Conservation (phyloP, 2,113 vertebrate species). For the Campylorhamphus procurvoides region DNA sequence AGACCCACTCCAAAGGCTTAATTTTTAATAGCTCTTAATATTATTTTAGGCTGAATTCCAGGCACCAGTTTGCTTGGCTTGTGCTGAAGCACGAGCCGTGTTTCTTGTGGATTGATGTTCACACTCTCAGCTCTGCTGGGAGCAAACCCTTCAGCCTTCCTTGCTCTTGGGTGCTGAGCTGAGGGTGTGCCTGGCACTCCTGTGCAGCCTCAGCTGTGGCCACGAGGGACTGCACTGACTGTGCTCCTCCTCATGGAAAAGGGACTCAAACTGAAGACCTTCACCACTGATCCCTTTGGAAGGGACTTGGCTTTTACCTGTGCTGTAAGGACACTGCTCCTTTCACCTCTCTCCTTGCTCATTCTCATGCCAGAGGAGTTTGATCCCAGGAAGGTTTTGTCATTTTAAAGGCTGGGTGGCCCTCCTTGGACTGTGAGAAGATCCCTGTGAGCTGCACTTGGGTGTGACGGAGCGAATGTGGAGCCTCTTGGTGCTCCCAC, state of each 20-base stretch:
- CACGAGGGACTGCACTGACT: background rate
- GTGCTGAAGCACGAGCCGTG: background rate
- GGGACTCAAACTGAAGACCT: background rate
- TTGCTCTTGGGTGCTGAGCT: background rate
- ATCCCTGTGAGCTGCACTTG: background rate
- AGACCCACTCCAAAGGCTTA: background rate
- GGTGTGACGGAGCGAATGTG: accelerated
- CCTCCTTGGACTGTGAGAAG: background rate
- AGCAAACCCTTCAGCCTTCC: background rate
- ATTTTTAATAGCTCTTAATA: background rate
- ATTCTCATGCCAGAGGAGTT: background rate
- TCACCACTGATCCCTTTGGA: background rate
- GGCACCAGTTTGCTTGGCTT: background rate
- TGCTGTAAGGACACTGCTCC: no score
- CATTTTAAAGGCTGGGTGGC: background rate
- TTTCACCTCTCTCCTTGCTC: accelerated
- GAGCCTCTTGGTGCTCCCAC: background rate
- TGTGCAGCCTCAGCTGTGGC: background rate
- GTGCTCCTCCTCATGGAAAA: background rate
- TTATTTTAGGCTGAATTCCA: background rate
- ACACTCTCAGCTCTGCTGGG: background rate
- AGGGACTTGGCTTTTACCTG: background rate
- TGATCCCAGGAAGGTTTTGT: background rate
- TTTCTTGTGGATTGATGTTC: background rate
- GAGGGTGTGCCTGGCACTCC: background rate